Percentiles rank a stretch among this genome's conserved stretches.
phyloP scores from a whole-genome alignment of 2,113 vertebrate species.

The Numenius arquata region DNA sequence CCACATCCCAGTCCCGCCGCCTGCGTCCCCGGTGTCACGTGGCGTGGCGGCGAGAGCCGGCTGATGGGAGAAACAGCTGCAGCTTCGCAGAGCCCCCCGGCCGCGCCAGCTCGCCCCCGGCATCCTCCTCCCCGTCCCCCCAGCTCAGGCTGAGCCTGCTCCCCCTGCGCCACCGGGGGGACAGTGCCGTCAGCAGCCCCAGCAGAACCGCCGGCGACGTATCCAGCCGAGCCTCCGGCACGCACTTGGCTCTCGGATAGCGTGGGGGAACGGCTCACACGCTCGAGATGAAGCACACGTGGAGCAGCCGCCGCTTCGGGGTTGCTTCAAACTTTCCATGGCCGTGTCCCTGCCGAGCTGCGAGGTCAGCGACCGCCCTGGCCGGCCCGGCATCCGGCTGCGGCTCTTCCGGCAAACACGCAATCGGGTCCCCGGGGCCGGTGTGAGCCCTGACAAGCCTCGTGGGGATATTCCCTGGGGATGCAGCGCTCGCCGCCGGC shows the following conservation, averaged over 20 bases:
- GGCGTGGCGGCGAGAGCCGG: rapidly evolving
- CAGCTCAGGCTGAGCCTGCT: neutral
- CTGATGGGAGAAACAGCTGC: neutral
- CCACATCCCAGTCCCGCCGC: neutral
- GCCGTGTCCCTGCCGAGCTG: neutral
- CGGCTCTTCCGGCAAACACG: neutral
- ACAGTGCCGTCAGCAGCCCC: neutral
- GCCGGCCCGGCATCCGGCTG: neutral
- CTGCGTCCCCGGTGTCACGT: neutral
- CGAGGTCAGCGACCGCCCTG: neutral
- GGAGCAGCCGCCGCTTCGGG: neutral
- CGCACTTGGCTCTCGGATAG: rapidly evolving
- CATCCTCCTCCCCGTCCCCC: neutral
- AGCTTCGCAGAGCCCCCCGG: neutral
- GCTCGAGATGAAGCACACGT: neutral
- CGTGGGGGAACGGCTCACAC: neutral
- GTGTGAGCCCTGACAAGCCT: rapidly evolving
- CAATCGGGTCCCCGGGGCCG: neutral
- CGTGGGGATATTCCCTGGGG: neutral
- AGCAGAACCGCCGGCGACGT: neutral
- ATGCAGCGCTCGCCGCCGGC: neutral
- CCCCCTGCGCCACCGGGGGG: neutral
- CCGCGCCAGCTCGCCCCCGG: rapidly evolving
- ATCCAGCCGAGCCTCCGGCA: neutral
- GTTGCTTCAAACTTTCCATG: neutral